These are phyloP conservation scores for Tylochromis polylepis DNA, from an alignment of 2,113 vertebrate genomes.

Conservation along the genomic window DNA sequence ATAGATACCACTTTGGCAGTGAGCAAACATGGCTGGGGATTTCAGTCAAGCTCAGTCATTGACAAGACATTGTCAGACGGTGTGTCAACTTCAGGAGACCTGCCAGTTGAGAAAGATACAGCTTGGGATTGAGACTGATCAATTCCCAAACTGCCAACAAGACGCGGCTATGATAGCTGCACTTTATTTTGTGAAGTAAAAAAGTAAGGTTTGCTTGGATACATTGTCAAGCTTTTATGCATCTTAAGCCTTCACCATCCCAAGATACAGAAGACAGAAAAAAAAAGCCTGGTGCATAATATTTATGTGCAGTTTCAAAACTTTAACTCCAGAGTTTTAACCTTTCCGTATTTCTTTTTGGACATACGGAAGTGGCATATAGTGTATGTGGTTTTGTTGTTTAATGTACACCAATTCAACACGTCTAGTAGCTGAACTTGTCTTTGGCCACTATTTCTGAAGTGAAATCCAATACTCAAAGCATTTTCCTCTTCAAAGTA, in stretches of 20 bases:
- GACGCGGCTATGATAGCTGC: slow-evolving; percentile 50
- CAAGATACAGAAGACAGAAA: slow-evolving; percentile 1
- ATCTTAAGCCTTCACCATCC: slow-evolving; percentile 18
- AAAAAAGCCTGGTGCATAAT: not conserved
- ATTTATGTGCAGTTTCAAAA: slow-evolving; percentile 9
- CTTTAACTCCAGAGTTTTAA: not conserved
- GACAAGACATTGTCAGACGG: slow-evolving; percentile 65
- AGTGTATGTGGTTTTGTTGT: slow-evolving; percentile 19
- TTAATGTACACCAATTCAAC: slow-evolving; percentile 51
- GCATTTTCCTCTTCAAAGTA: slow-evolving; percentile 71
- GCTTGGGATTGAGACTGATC: slow-evolving; percentile 61
- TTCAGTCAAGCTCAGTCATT: slow-evolving; percentile 60
- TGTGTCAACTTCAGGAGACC: slow-evolving; percentile 64
- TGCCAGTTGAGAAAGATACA: slow-evolving; percentile 61
- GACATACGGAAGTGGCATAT: slow-evolving; percentile 10
- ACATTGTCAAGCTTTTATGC: slow-evolving; percentile 51
- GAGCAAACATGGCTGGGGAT: slow-evolving; percentile 59
- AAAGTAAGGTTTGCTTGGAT: slow-evolving; percentile 29
- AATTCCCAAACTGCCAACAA: slow-evolving; percentile 66
- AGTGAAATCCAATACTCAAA: slow-evolving; percentile 71
- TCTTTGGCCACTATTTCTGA: slow-evolving; percentile 57
- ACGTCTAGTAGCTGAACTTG: slow-evolving; percentile 37
- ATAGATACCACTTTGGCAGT: slow-evolving; percentile 54
- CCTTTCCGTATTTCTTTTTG: slow-evolving; percentile 18
- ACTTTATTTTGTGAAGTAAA: slow-evolving; percentile 45